Evolutionary conservation across 2,888 invertebrate species (phyloP).

Genomic region (Crepidodera aurea): DNA sequence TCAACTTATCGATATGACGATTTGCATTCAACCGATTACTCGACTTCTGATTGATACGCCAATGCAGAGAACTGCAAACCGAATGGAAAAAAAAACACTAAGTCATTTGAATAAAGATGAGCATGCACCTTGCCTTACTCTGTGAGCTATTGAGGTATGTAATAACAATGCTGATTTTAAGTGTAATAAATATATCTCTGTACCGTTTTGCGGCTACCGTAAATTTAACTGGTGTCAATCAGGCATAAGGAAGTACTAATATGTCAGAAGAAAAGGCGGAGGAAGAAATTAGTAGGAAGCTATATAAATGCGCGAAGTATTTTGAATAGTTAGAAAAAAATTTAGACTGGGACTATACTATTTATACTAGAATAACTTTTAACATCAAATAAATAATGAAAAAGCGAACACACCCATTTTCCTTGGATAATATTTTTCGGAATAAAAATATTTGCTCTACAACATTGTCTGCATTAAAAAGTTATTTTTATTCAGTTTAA

Average conservation of each 20-base stretch:
- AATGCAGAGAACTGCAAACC: slow-evolving; percentile 9
- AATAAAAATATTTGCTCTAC: neutral
- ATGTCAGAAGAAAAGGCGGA: slow-evolving; percentile 7
- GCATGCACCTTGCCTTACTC: slow-evolving; percentile 24
- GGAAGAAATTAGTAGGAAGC: slow-evolving; percentile 10
- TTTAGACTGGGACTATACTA: no score
- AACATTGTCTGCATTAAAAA: neutral
- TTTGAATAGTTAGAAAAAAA: no score
- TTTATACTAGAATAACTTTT: no score
- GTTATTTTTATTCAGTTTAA: slow-evolving; percentile 7
- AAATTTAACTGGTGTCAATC: slow-evolving; percentile 18
- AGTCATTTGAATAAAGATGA: slow-evolving; percentile 26
- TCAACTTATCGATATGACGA: no score
- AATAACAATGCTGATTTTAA: slow-evolving; percentile 21
- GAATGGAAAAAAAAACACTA: slow-evolving; percentile 20
- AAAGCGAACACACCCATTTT: no score
- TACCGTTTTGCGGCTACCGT: slow-evolving; percentile 23
- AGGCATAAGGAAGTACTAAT: slow-evolving; percentile 23
- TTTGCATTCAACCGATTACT: no score
- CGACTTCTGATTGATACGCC: slow-evolving; percentile 17
- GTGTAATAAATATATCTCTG: slow-evolving; percentile 17
- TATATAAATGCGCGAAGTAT: no score
- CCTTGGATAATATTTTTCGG: no score
- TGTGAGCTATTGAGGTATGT: slow-evolving; percentile 19
- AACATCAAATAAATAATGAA: no score